Evolutionary conservation across 2,888 invertebrate species (phyloP).

Genomic region (Plemyria rubiginata): DNA sequence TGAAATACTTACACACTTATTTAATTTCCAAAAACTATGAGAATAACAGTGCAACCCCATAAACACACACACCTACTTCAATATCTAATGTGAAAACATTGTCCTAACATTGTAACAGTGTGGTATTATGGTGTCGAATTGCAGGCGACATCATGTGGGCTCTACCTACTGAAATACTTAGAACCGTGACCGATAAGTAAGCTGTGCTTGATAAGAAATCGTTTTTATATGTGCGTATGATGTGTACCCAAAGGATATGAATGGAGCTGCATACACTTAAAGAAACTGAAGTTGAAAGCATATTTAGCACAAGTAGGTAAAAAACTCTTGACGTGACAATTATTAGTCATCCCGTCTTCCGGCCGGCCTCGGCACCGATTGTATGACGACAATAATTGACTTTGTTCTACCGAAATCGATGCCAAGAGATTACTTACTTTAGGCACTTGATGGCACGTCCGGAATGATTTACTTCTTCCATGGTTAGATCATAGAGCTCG

Average conservation of each 20-base stretch:
- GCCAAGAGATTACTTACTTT: conserved; percentile 15
- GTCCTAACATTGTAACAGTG: conserved; percentile 32
- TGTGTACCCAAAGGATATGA: conserved; percentile 2
- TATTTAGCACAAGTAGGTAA: conserved; percentile 2
- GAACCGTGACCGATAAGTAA: conserved; percentile 45
- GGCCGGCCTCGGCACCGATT: conserved; percentile 38
- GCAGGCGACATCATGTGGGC: conserved; percentile 47
- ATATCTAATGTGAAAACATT: conserved; percentile 28
- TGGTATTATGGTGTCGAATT: conserved; percentile 40
- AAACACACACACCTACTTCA: neutral
- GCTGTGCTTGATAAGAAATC: conserved; percentile 25
- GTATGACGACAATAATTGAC: conserved; percentile 24
- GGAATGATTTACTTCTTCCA: conserved; percentile 20
- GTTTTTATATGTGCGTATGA: neutral
- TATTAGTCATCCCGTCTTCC: conserved; percentile 32
- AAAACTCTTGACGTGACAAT: conserved; percentile 37
- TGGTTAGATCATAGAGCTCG: conserved; percentile 18
- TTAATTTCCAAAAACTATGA: too few species aligned
- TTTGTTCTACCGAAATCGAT: conserved; percentile 24
- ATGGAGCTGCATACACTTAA: conserved; percentile 5
- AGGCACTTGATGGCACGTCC: conserved; percentile 18
- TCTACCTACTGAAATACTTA: conserved; percentile 38
- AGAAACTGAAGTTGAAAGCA: neutral
- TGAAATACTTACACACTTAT: too few species aligned
- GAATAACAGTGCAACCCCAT: too few species aligned